Evolutionary conservation across 2,888 invertebrate genomes (phyloP), one percentile per base, ranked within the genome.

Genomic region (Caenorhabditis japonica): DNA sequence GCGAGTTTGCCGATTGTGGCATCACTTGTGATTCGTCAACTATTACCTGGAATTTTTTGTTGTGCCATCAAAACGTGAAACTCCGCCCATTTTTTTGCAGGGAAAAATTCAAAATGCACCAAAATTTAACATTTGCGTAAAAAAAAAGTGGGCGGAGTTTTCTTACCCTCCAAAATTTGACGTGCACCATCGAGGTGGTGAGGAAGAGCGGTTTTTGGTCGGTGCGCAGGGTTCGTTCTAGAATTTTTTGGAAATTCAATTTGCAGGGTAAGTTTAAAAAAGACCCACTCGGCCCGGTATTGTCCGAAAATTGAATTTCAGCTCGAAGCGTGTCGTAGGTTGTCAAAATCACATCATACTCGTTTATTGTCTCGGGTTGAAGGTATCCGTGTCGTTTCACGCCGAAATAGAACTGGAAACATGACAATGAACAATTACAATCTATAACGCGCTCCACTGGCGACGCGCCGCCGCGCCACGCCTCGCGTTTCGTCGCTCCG

Each of bases 1-100:
- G 89, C 1, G 90, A 89, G 0, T 89, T 89, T 3, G 90, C 89
- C 51, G 90, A 90, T 84, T 93, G 93, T 0, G 64, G 64, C 41
- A 93, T 92, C 91, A 92, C 92, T 90, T 93, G 93, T 4, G 93
- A 93, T 89, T 93, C 93, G 88, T 93, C 93, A 25, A 82, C 88
- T 87, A 58, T 75, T 4, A 81, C 60, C 77, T 79, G 46, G 43
- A 70, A 30, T 23, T 21, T 3, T n/a, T n/a, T n/a, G n/a, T n/a
- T n/a, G n/a, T n/a, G n/a, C n/a, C n/a, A n/a, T n/a, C n/a, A n/a
- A n/a, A n/a, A n/a, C n/a, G n/a, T n/a, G n/a, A n/a, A n/a, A n/a
- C n/a, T n/a, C n/a, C n/a, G n/a, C n/a, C n/a, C n/a, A n/a, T n/a
- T n/a, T 7, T 30, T 30, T 30, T 30, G 7, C 30, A 30, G 30